These are phyloP conservation scores for Amazona ochrocephala DNA, from an alignment of 2,797 vertebrate species.

Conservation along the genomic window DNA sequence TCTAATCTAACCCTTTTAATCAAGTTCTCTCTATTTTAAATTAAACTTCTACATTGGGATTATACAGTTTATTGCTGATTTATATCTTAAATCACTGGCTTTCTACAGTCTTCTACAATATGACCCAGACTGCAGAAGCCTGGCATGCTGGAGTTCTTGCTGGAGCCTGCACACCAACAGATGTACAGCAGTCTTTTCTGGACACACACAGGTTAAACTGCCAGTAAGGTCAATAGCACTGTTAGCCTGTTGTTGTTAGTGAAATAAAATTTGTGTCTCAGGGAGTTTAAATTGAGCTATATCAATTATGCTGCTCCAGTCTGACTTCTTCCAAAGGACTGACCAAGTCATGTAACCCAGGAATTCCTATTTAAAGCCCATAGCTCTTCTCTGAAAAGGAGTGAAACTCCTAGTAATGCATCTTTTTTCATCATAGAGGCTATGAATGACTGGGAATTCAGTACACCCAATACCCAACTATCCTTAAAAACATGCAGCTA, in stretches of 20 bases:
- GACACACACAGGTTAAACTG: neutral
- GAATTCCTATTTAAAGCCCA: neutral
- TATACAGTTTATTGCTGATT: neutral
- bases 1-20: constrained; percentile 16
- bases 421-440: neutral
- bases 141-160: neutral
- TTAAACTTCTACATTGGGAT: neutral
- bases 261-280: neutral
- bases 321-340: neutral
- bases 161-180: neutral
- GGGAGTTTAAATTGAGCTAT: neutral
- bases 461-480: neutral
- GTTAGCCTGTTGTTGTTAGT: neutral
- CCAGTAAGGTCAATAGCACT: neutral
- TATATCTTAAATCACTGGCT: neutral
- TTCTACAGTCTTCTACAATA: neutral
- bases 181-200: neutral
- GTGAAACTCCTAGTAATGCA: neutral
- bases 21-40: constrained; percentile 23
- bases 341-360: neutral
- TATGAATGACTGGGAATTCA: neutral
- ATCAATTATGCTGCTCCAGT: neutral
- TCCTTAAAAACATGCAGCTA: neutral
- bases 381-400: neutral
- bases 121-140: neutral